These are phyloP conservation scores for Ectobius pallidus DNA, from an alignment of 2,888 invertebrate species.

Conservation along the genomic window DNA sequence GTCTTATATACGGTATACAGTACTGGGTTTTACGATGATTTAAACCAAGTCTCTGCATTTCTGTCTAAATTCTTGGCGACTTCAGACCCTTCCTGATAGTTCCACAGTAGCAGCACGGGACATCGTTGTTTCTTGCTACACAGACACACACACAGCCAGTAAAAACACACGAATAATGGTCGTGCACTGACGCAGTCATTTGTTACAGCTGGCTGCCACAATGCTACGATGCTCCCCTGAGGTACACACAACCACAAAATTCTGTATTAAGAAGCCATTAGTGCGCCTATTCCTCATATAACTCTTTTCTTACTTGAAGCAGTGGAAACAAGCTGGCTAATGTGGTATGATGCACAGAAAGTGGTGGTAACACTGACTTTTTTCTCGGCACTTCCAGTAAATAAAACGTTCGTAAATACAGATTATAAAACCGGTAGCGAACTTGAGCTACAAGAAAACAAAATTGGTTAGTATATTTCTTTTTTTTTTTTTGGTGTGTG, in stretches of 20 bases:
- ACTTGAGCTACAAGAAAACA: too few species aligned
- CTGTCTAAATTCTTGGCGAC: slow-evolving; percentile 13
- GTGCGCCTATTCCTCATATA: too few species aligned
- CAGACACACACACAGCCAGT: background rate
- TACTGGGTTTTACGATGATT: background rate
- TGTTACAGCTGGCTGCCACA: slow-evolving; percentile 34
- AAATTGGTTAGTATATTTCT: too few species aligned
- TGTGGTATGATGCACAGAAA: too few species aligned
- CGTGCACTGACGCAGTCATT: slow-evolving; percentile 37
- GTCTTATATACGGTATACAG: background rate
- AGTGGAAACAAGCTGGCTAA: too few species aligned
- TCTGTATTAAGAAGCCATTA: slow-evolving; percentile 29
- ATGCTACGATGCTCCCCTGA: slow-evolving; percentile 7
- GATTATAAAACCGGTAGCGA: too few species aligned
- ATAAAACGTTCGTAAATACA: too few species aligned
- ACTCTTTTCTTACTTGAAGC: too few species aligned
- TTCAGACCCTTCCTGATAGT: background rate
- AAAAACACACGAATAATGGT: slow-evolving; percentile 32
- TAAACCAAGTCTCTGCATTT: background rate
- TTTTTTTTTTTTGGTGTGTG: too few species aligned
- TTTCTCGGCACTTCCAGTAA: too few species aligned
- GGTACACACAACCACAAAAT: slow-evolving; percentile 29
- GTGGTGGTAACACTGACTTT: too few species aligned
- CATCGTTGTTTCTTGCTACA: background rate
- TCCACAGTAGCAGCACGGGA: background rate